Percentiles rank a stretch among this genome's conserved stretches.
Conservation (phyloP, 1,140 invertebrate species). For the Drosophila triauraria region DNA sequence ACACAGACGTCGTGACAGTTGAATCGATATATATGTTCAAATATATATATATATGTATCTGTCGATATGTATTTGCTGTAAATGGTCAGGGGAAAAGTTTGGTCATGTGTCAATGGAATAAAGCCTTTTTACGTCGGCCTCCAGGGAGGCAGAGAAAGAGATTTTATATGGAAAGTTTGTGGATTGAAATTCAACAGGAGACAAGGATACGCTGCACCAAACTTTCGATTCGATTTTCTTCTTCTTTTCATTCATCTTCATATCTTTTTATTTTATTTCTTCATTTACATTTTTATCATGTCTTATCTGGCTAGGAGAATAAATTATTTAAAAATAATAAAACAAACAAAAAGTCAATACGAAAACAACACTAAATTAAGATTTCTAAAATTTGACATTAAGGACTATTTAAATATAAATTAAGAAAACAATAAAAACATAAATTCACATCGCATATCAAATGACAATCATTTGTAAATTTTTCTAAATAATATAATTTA, state of each 20-base stretch:
- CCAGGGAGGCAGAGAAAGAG: slow-evolving; percentile 19
- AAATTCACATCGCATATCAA: slow-evolving; percentile 37
- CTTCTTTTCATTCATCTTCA: slow-evolving; percentile 3
- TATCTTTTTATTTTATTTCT: slow-evolving; percentile 43
- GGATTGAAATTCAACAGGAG: slow-evolving; percentile 6
- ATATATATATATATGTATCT: slow-evolving; percentile 9
- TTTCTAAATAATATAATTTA: slow-evolving; percentile 52
- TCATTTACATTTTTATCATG: slow-evolving; percentile 38
- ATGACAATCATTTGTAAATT: slow-evolving; percentile 71
- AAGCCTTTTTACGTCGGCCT: slow-evolving; percentile 44
- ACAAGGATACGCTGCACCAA: not conserved
- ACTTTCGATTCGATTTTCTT: not conserved
- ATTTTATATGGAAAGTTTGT: slow-evolving; percentile 13
- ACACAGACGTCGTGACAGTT: slow-evolving; percentile 56
- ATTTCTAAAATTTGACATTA: slow-evolving; percentile 24
- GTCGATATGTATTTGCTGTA: slow-evolving; percentile 42
- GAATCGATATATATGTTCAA: slow-evolving; percentile 45
- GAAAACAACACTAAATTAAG: slow-evolving; percentile 62
- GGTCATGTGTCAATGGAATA: slow-evolving; percentile 68
- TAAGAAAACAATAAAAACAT: slow-evolving; percentile 53
- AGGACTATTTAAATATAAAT: slow-evolving; percentile 41
- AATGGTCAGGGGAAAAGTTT: slow-evolving; percentile 66
- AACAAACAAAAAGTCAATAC: slow-evolving; percentile 70
- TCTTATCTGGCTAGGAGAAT: slow-evolving; percentile 52
- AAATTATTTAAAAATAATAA: slow-evolving; percentile 79